Base-by-base conservation (phyloP, 2,113 vertebrate species). In the Piaya cayana region DNA sequence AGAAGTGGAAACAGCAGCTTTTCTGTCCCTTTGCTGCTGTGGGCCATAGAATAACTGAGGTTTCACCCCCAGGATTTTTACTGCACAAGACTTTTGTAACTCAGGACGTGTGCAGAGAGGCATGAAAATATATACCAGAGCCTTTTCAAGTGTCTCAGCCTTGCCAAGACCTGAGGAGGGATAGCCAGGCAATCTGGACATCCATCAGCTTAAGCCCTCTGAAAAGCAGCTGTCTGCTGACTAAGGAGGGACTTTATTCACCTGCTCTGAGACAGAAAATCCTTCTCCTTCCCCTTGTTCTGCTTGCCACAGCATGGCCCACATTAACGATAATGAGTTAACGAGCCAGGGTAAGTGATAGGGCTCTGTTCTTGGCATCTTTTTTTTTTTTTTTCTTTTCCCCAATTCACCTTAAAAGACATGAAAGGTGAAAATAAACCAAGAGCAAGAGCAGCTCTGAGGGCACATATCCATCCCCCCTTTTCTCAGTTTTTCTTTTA, bases 331-430 rank as follows among this genome's bases (percentile, higher is more conserved):
- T 74, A 87, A 85, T 37, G 59, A 82, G 63, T 59, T 91, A 88
- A 93, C 8, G 15, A 95, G 55, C 55, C 64, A 53, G 68, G 55
- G 43, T 67, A 62, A 95, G 53, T 29, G 42, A 23, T 0, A 47
- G 52, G 62, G 36, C 63, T 95, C 88, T 96, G 67, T 85, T 91
- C 74, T 69, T 79, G 90, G 58, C 62, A 74, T 91, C 32, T 67
- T 58, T 65, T 64, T 79, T 36, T 42, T 50, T 62, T 58, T 65
- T 64, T 79, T 42, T 42, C 45, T n/a, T n/a, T n/a, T n/a, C n/a
- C n/a, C 34, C 34, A 69, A 22, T 17, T 92, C 84, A 76, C 82
- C 82, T 92, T 62, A 74, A 1, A 10, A 62, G 50, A 63, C n/a
- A 56, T 19, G 32, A 92, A 90, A 91, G 90, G 63, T 42, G 60